These are phyloP conservation scores for Eristalis pertinax DNA, from an alignment of 2,888 invertebrate genomes.

Conservation along the genomic window DNA sequence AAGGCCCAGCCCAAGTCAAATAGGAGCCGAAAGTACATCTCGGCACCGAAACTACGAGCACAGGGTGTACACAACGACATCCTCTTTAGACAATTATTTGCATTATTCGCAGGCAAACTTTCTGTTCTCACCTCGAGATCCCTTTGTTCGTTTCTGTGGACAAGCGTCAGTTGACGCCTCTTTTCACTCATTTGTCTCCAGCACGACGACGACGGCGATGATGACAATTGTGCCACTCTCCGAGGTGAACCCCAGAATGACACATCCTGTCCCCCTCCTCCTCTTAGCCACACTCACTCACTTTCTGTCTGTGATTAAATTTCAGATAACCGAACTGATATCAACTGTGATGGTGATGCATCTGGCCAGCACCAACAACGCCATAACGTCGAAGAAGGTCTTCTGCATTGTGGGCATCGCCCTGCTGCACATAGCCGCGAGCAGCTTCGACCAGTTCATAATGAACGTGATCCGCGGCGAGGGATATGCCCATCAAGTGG, in stretches of 20 bases:
- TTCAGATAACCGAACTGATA: constrained; percentile 84
- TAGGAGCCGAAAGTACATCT: not conserved
- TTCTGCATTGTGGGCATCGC: constrained; percentile 84
- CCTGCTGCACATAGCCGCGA: constrained; percentile 84
- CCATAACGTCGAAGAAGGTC: constrained; percentile 83
- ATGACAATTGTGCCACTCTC: not conserved
- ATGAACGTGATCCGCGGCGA: constrained; percentile 85
- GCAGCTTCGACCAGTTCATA: constrained; percentile 86
- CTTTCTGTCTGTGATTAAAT: constrained; percentile 56
- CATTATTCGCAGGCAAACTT: constrained; percentile 2
- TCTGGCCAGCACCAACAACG: constrained; percentile 83
- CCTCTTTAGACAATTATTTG: not conserved
- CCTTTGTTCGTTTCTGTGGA: constrained; percentile 9
- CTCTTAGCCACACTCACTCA: not conserved
- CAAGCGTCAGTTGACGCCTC: constrained; percentile 1
- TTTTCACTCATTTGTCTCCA: not conserved
- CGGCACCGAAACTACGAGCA: not conserved
- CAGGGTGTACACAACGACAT: not conserved
- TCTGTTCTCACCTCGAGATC: not conserved
- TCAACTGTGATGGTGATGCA: constrained; percentile 84
- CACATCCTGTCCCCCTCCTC: not conserved
- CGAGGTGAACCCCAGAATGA: not conserved
- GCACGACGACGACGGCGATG: not conserved
- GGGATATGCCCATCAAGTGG: constrained; percentile 86
- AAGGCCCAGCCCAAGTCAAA: not conserved